phyloP scores from a whole-genome alignment of 2,113 vertebrate genomes.

The Pterocles orientalis region DNA sequence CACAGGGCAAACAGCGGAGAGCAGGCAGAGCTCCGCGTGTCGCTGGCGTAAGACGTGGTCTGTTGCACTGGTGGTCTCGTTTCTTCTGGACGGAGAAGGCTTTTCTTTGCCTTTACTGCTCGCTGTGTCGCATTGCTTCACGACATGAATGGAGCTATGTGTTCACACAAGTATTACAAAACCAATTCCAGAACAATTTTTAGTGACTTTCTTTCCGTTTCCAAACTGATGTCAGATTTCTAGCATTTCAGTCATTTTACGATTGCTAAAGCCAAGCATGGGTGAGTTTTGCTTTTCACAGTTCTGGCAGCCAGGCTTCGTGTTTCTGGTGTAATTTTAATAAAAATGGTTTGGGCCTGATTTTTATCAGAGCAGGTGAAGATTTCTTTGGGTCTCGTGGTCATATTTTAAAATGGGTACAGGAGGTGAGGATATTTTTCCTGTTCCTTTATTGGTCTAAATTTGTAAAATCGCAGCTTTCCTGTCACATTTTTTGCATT shows the following conservation, averaged over 20 bases:
- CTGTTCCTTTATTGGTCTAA: neutral
- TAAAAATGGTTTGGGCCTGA: neutral
- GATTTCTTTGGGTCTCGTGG: neutral
- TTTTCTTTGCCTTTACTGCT: neutral
- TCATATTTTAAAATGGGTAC: neutral
- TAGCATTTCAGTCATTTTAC: neutral
- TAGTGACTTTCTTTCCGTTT: neutral
- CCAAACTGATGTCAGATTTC: neutral
- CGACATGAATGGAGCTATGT: neutral
- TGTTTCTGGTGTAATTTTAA: neutral
- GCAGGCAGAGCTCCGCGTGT: fast-evolving
- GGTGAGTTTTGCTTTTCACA: neutral
- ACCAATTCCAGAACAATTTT: neutral
- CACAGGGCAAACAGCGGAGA: neutral
- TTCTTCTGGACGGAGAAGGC: neutral
- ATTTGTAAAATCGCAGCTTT: neutral
- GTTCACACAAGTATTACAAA: neutral
- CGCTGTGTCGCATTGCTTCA: neutral
- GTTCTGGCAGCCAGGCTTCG: neutral
- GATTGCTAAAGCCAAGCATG: neutral
- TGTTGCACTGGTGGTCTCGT: neutral
- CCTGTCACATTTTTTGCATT: neutral
- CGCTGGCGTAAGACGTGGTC: fast-evolving
- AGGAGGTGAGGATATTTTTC: neutral
- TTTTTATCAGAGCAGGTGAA: neutral